Evolutionary conservation across 2,888 invertebrate species (phyloP).

Genomic region (Heteromurus nitidus): DNA sequence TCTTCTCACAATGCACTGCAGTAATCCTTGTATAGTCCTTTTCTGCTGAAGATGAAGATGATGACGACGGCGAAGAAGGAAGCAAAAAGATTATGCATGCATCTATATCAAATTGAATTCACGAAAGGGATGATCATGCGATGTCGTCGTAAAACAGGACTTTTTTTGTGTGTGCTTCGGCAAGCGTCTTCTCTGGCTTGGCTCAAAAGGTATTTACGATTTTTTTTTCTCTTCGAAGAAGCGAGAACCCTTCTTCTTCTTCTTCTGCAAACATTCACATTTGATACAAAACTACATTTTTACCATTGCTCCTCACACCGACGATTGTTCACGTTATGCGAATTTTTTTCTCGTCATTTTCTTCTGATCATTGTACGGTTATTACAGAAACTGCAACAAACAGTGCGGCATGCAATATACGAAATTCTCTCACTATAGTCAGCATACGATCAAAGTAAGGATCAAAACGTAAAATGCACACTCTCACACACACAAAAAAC

Average conservation of each 20-base stretch:
- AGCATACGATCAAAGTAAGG: background rate
- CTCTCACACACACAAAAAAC: conserved; percentile 29
- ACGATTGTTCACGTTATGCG: conserved; percentile 1
- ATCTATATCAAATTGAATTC: background rate
- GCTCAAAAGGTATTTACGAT: background rate
- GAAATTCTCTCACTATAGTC: no score
- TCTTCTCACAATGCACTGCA: conserved; percentile 16
- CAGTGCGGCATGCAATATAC: background rate
- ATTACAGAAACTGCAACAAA: conserved; percentile 5
- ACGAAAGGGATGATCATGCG: no score
- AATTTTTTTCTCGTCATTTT: background rate
- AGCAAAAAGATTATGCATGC: background rate
- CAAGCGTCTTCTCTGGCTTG: background rate
- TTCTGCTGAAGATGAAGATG: background rate
- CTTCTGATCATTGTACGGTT: background rate
- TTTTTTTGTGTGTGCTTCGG: conserved; percentile 2
- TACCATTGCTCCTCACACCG: background rate
- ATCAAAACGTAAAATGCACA: background rate
- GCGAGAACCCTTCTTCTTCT: background rate
- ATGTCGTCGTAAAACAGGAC: conserved; percentile 15
- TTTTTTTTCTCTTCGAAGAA: background rate
- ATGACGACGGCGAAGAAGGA: no score
- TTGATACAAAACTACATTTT: conserved; percentile 3
- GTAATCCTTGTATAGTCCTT: background rate
- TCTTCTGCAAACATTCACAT: background rate